Percentiles rank a stretch among this genome's conserved stretches.
Evolutionary conservation across 2,888 invertebrate genomes (phyloP).

Genomic region (Dasysyrphus tricinctus): DNA sequence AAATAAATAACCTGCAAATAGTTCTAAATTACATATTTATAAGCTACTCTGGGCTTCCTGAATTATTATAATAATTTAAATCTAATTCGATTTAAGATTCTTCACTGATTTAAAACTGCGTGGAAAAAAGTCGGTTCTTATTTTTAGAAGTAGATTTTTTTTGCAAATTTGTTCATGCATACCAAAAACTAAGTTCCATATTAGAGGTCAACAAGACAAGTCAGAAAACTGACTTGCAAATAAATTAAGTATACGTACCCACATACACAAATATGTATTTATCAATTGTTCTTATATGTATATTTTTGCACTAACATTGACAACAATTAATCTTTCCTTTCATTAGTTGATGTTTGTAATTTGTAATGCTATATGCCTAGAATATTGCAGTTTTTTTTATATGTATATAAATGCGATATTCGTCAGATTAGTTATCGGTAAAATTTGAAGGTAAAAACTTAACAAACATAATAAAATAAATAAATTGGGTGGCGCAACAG

Average conservation of each 20-base stretch:
- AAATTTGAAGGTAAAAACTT: conserved; percentile 6
- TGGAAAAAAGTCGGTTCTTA: conserved; percentile 4
- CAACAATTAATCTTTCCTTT: conserved; percentile 8
- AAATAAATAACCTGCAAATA: neutral
- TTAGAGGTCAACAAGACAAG: conserved; percentile 23
- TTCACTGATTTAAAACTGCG: conserved; percentile 1
- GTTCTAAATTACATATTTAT: neutral
- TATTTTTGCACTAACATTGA: conserved; percentile 16
- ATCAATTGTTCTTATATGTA: neutral
- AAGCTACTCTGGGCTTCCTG: conserved; percentile 20
- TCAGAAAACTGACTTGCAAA: neutral
- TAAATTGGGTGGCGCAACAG: no score
- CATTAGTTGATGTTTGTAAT: neutral
- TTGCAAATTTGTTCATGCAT: conserved; percentile 3
- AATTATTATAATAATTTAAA: conserved; percentile 3
- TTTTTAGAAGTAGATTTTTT: neutral
- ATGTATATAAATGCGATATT: neutral
- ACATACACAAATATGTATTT: no score
- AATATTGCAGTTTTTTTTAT: neutral
- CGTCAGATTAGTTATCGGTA: neutral
- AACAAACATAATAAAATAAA: no score
- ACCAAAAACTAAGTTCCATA: neutral
- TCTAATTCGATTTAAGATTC: conserved; percentile 2
- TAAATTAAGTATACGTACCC: neutral
- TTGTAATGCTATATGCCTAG: neutral